Evolutionary conservation across 2,888 invertebrate genomes (phyloP), one percentile per base, ranked within the genome.

Genomic region (Troides oblongomaculatus): DNA sequence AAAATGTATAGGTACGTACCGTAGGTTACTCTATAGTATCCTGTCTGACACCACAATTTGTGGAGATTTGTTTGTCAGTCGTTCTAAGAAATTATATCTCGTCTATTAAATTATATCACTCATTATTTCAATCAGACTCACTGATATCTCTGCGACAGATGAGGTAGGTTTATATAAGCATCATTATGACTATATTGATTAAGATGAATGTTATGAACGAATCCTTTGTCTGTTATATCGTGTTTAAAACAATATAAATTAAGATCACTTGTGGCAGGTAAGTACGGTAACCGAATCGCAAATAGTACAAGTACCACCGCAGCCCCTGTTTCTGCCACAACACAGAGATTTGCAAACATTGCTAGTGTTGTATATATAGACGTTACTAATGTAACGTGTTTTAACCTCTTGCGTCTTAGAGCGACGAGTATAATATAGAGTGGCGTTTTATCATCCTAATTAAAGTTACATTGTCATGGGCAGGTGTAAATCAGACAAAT

Each of bases 1-100:
- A 53, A 23, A 43, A 50, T 66, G 60, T 72, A 76, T 75, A 76
- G 68, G 75, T 74, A 74, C 69, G 70, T 30, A 30, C 30, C 30
- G 30, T 30, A 30, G 66, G 68, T 71, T 73, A 67, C 76, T 70
- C 65, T 83, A 83, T 80, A 82, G 75, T 75, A 77, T 72, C 72
- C 18, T 17, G 50, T 50, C 50, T 50, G 14, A 72, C 71, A 21
- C 67, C 66, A 56, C 66, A 72, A 70, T 72, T 75, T 70, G 43
- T 25, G 43, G 69, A 68, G 17, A 66, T 64, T 66, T 57, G 21
- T 43, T 61, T 73, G 50, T 69, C 75, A 75, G 72, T 25, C 53
- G 18, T 72, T 71, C 70, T 73, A 69, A 68, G 75, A 74, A 74
- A 43, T 60, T 50, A 14, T 50, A 50, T 50, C 50, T 50, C 50